These are phyloP conservation scores for Parnassius apollo DNA, from an alignment of 2,888 invertebrate species.

Conservation along the genomic window DNA sequence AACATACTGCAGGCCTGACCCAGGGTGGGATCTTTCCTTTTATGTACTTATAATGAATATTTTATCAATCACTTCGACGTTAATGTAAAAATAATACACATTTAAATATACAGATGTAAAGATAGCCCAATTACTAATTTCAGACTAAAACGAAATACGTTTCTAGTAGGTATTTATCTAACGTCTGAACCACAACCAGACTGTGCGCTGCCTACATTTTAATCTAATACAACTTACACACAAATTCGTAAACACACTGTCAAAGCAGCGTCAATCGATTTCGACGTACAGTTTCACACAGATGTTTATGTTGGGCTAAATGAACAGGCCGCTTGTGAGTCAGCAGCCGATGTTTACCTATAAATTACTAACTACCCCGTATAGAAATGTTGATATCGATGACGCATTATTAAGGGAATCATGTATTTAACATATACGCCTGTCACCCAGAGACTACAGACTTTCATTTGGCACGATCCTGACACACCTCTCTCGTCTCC, in stretches of 20 bases:
- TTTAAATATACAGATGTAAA: too few relatives aligned
- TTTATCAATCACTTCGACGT: too few relatives aligned
- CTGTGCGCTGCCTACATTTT: slow-evolving; percentile 36
- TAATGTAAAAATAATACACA: too few relatives aligned
- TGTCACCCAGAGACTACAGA: too few relatives aligned
- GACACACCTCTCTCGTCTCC: too few relatives aligned
- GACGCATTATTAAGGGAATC: background rate
- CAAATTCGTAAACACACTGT: slow-evolving; percentile 57
- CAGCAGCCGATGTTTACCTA: slow-evolving; percentile 43
- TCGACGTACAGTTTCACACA: slow-evolving; percentile 38
- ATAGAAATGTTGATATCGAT: slow-evolving; percentile 33
- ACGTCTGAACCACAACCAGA: slow-evolving; percentile 25
- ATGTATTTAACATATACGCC: too few relatives aligned
- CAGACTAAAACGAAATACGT: background rate
- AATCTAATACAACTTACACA: slow-evolving; percentile 35
- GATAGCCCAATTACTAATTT: background rate
- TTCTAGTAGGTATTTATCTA: slow-evolving; percentile 22
- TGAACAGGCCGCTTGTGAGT: slow-evolving; percentile 49
- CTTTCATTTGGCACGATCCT: too few relatives aligned
- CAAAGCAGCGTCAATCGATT: slow-evolving; percentile 56
- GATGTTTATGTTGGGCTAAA: slow-evolving; percentile 50
- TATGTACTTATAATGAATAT: too few relatives aligned
- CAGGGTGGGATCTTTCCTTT: too few relatives aligned
- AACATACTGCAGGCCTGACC: too few relatives aligned
- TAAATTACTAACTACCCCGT: slow-evolving; percentile 38